Evolutionary conservation across 1,140 invertebrate genomes (phyloP), one percentile per base, ranked within the genome.

Genomic region (Eriosoma lanigerum): DNA sequence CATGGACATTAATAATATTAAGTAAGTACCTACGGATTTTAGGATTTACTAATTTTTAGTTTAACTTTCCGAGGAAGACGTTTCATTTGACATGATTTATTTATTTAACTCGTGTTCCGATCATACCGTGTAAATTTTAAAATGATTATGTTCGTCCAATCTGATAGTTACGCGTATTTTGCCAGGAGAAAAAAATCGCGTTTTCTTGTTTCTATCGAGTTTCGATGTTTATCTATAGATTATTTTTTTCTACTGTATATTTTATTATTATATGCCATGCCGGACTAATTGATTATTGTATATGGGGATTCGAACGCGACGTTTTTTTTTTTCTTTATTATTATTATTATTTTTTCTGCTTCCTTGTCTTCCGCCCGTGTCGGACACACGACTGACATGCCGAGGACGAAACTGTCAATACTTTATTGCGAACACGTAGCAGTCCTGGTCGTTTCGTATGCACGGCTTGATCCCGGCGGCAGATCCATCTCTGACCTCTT

Each of bases 371-470:
- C 38, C 21, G 75, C 24, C 75, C 75, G 75, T 78, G 75, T 78
- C 21, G 38, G 38, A 62, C 56, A 78, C 75, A 62, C 75, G 56
- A 26, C 32, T 26, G 54, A 78, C 73, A 26, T 78, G 56, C 75
- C 75, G 75, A 78, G 75, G 75, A 78, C 73, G 32, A 46, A 78
- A 60, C 75, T 21, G 56, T 62, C 56, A 29, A n/a, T 46, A 62
- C 21, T 13, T 78, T 78, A 78, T 78, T 58, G 56, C 75, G 44
- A 44, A 78, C 75, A 78, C 75, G 75, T 78, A 78, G 24, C 46
- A 52, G 3, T 13, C 24, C 68, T n/a, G 48, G 44, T 46, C 38
- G 75, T 78, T 60, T 29, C n/a, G 75, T 60, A 78, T 62, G 75
- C 75, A 60, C 50, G 50, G 70, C 70, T 73, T 48, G 68, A 72